Base-by-base conservation (phyloP, 2,113 vertebrate genomes). In the Aegithalos caudatus region DNA sequence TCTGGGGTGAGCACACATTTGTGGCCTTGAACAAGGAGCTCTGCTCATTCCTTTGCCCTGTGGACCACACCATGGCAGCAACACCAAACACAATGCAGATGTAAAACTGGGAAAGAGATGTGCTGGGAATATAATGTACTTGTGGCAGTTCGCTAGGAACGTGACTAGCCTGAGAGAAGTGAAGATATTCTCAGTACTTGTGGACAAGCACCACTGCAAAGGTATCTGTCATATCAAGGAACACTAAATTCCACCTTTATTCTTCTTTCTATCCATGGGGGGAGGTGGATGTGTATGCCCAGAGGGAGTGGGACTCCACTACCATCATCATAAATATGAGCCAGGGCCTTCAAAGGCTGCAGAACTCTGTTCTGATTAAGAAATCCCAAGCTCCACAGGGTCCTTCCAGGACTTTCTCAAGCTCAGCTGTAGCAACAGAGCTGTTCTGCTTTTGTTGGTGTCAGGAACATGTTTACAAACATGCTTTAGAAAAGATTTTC, bases 1-100 rank as follows among this genome's bases (percentile, higher is more conserved):
- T 11, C n/a, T n/a, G 38, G 35, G 14, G 10, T 35, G 37, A 51
- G 20, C 20, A 60, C 44, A 69, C 15, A 11, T 50, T 15, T 53
- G 31, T 69, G 80, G 18, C 37, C 58, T 44, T 48, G 44, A 44
- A 28, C n/a, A 65, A 60, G 65, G 25, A 79, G 44, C 22, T 67
- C 70, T 90, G 82, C 7, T 7, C 4, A 1, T 17, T n/a, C 27
- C 24, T 56, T 60, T 35, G 48, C 24, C n/a, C 51, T 42, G 1
- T 7, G 48, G 40, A 44, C 11, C 29, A 64, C 53, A 22, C 15
- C 14, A 15, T 9, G 28, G 62, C 51, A 81, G 70, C 45, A 76
- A 33, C 23, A 29, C 10, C 33, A 16, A 25, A 7, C 8, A 37
- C 0, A 0, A 2, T 7, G 38, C 1, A 2, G n/a, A 5, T 1